Percentiles rank a stretch among this genome's conserved stretches.
These are phyloP conservation scores for Natrix natrix DNA, from an alignment of 2,797 vertebrate genomes.

Conservation along the genomic window DNA sequence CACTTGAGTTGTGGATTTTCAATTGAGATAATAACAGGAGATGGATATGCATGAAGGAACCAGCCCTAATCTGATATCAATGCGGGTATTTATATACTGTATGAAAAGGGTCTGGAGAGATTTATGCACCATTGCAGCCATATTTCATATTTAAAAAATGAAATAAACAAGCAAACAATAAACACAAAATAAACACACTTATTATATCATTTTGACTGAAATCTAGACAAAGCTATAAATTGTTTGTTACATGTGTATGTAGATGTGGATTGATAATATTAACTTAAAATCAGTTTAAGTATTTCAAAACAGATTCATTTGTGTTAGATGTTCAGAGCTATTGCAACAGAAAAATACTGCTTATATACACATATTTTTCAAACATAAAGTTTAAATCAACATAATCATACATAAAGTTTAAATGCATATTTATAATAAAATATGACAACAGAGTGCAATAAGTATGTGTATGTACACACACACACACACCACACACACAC, in stretches of 20 bases:
- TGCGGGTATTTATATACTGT: background rate
- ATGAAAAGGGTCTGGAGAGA: background rate
- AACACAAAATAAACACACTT: background rate
- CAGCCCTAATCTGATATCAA: background rate
- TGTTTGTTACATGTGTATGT: constrained; percentile 6
- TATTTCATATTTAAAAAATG: background rate
- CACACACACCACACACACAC: too few relatives aligned
- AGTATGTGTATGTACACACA: too few relatives aligned
- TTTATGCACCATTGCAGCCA: constrained; percentile 10
- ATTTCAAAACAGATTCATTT: constrained; percentile 6
- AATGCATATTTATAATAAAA: background rate
- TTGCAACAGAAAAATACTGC: background rate
- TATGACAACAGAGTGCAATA: background rate
- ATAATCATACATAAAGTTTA: too few relatives aligned
- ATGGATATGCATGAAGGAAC: constrained; percentile 1
- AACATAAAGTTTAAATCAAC: background rate
- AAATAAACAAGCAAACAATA: background rate
- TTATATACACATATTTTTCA: background rate
- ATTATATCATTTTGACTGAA: constrained; percentile 23
- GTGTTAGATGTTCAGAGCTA: background rate
- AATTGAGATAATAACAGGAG: background rate
- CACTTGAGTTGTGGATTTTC: background rate
- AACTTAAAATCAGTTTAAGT: constrained; percentile 18
- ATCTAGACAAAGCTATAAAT: constrained; percentile 19
- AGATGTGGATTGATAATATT: constrained; percentile 11